A percentile compares a stretch with the other conserved stretches of the same genome.
These are phyloP conservation scores for Oncorhynchus clarkii DNA, from an alignment of 2,113 vertebrate genomes.

Conservation along the genomic window DNA sequence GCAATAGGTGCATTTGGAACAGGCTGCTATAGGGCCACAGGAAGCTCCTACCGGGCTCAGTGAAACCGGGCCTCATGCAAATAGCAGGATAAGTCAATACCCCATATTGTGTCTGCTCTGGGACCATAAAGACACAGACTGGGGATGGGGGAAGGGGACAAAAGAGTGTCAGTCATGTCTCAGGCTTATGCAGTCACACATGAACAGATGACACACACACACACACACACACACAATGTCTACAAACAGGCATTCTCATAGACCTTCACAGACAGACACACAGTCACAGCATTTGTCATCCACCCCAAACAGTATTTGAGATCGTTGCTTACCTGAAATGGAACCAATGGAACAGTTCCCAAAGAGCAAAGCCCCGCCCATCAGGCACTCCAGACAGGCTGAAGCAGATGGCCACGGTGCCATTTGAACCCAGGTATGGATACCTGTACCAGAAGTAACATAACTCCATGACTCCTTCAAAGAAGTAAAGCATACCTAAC, in stretches of 20 bases:
- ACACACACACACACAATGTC: not conserved
- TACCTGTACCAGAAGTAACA: too few species aligned
- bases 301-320: too few species aligned
- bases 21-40: not conserved
- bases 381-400: too few species aligned
- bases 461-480: too few species aligned
- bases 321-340: too few species aligned
- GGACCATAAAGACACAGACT: not conserved
- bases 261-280: slow-evolving; percentile 2
- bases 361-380: too few species aligned
- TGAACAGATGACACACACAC: not conserved
- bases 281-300: not conserved
- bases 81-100: slow-evolving; percentile 2
- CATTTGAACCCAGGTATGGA: too few species aligned
- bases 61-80: not conserved
- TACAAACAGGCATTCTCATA: too few species aligned
- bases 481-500: too few species aligned
- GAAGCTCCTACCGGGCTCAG: not conserved
- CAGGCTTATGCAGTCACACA: not conserved
- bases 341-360: too few species aligned
- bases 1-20: not conserved
- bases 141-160: not conserved
- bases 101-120: slow-evolving; percentile 9
- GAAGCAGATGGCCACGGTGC: too few species aligned
- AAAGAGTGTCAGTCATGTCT: not conserved